A percentile compares a stretch with the other conserved stretches of the same genome.
Conservation (phyloP, 1,140 invertebrate species). For the Idris sp. region DNA sequence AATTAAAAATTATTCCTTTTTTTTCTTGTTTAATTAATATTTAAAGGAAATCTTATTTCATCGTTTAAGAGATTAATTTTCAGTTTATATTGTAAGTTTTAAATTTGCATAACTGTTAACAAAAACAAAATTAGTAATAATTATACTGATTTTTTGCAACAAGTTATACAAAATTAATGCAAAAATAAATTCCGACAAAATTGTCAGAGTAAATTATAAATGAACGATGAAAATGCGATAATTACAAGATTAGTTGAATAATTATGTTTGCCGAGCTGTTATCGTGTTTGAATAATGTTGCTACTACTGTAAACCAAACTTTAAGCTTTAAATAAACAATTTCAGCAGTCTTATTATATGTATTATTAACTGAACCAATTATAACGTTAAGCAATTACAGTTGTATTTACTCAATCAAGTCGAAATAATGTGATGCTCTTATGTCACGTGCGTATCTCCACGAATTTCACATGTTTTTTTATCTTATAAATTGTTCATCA, state of each 20-base stretch:
- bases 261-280: conserved; percentile 2
- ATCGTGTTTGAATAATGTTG: conserved; percentile 20
- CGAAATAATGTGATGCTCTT: conserved; percentile 17
- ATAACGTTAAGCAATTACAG: conserved; percentile 20
- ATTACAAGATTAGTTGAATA: conserved; percentile 8
- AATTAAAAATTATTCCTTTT: no score
- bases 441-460: neutral
- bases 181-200: neutral
- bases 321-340: conserved; percentile 25
- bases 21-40: no score
- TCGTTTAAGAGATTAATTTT: no score
- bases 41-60: no score
- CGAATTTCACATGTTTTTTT: conserved; percentile 4
- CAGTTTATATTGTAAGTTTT: no score
- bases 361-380: conserved; percentile 28
- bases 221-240: conserved; percentile 2
- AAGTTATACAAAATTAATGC: no score
- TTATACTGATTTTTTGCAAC: no score
- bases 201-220: neutral
- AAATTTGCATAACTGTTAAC: no score
- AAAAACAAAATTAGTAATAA: no score
- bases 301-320: conserved; percentile 8
- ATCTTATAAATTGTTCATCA: conserved; percentile 1
- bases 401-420: conserved; percentile 13
- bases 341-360: conserved; percentile 14